Evolutionary conservation across 2,797 vertebrate species (phyloP).

Genomic region (Phataginus tricuspis): DNA sequence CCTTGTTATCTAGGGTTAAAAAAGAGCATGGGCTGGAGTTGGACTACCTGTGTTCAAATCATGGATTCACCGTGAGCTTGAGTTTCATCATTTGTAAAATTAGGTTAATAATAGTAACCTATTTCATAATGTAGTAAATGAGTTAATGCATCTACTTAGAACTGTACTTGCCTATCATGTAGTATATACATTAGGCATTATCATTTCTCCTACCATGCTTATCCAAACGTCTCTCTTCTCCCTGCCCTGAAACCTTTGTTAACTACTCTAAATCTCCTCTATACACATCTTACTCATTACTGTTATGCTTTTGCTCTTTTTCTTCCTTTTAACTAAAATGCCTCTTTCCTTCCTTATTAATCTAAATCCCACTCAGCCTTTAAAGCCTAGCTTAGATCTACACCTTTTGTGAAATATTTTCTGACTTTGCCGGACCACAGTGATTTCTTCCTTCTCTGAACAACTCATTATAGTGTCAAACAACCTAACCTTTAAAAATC

Average conservation of each 20-base stretch:
- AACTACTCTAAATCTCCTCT: not conserved
- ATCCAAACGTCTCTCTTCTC: not conserved
- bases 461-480: conserved; percentile 19
- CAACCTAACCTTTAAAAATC: not conserved
- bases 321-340: conserved; percentile 23
- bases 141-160: conserved; percentile 18
- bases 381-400: not conserved
- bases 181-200: not conserved
- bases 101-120: not conserved
- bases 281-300: not conserved
- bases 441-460: conserved; percentile 21
- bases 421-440: not conserved
- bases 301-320: not conserved
- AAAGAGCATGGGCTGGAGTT: not conserved
- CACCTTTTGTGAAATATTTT: not conserved
- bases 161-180: not conserved
- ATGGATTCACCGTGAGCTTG: not conserved
- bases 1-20: not conserved
- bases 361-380: not conserved
- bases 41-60: not conserved
- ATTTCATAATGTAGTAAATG: conserved; percentile 40
- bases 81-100: conserved; percentile 16
- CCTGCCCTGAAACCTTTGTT: not conserved
- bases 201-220: not conserved
- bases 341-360: not conserved